Evolutionary conservation across 2,113 vertebrate genomes (phyloP).

Genomic region (Carettochelys insculpta): DNA sequence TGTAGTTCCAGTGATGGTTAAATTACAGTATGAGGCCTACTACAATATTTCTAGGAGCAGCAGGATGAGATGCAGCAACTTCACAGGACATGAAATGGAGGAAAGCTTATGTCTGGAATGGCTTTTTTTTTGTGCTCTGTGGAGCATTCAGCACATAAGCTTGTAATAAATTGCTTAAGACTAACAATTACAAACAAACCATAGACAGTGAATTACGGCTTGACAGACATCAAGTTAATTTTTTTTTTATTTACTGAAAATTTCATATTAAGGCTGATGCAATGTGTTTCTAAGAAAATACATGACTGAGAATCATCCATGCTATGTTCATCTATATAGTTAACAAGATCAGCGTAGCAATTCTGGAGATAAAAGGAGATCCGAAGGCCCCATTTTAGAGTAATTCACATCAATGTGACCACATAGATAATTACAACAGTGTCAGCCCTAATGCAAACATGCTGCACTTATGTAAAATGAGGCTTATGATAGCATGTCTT

Average conservation of each 20-base stretch:
- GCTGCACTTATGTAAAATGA: background rate
- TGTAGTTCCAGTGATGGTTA: background rate
- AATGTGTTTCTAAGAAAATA: slow-evolving; percentile 43
- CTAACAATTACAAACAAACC: background rate
- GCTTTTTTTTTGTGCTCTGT: background rate
- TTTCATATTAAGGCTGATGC: slow-evolving; percentile 38
- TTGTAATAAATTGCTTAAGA: background rate
- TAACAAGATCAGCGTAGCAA: background rate
- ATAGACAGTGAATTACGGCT: slow-evolving; percentile 1
- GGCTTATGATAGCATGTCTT: slow-evolving; percentile 24
- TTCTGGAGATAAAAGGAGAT: slow-evolving; percentile 24
- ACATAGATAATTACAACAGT: background rate
- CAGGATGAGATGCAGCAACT: accelerated
- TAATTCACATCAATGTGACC: background rate
- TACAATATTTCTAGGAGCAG: background rate
- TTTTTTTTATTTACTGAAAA: background rate
- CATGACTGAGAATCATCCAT: slow-evolving; percentile 20
- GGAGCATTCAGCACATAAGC: background rate
- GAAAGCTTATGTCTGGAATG: background rate
- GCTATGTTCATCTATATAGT: background rate
- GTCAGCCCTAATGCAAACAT: background rate
- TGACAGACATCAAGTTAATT: background rate
- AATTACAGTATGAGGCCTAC: background rate
- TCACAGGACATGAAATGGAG: background rate
- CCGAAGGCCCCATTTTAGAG: slow-evolving; percentile 20